Evolutionary conservation across 2,113 vertebrate species (phyloP).

Genomic region (Hiodon alosoides): DNA sequence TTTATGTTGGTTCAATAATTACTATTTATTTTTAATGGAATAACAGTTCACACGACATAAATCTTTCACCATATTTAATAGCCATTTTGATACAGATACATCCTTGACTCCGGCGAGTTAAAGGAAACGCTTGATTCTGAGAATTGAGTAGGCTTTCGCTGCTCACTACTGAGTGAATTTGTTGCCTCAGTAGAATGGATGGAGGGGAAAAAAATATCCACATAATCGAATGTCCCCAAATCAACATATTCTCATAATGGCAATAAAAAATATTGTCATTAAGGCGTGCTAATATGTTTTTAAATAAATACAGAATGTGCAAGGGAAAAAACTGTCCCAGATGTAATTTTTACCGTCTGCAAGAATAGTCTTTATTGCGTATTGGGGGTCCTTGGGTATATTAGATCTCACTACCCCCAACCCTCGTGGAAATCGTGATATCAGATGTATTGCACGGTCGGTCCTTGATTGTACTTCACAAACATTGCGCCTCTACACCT

Average conservation of each 20-base stretch:
- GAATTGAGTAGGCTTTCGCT: too few relatives aligned
- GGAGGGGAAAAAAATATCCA: too few relatives aligned
- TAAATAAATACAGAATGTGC: background rate
- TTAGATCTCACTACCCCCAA: too few relatives aligned
- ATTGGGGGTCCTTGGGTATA: too few relatives aligned
- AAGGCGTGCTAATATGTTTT: background rate
- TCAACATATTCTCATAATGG: too few relatives aligned
- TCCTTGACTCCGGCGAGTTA: conserved; percentile 16
- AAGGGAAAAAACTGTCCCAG: background rate
- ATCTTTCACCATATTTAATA: background rate
- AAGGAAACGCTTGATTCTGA: background rate
- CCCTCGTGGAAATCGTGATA: too few relatives aligned
- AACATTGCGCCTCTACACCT: too few relatives aligned
- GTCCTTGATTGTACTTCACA: too few relatives aligned
- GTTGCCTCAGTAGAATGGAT: too few relatives aligned
- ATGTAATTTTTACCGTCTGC: background rate
- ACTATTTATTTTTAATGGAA: background rate
- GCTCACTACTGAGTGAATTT: too few relatives aligned
- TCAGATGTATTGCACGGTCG: too few relatives aligned
- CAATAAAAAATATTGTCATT: background rate
- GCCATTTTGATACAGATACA: background rate
- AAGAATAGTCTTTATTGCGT: background rate
- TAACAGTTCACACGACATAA: background rate
- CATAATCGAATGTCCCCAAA: too few relatives aligned
- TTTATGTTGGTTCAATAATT: background rate